Evolutionary conservation across 2,797 vertebrate genomes (phyloP).

Genomic region (Phylloscopus collybita): DNA sequence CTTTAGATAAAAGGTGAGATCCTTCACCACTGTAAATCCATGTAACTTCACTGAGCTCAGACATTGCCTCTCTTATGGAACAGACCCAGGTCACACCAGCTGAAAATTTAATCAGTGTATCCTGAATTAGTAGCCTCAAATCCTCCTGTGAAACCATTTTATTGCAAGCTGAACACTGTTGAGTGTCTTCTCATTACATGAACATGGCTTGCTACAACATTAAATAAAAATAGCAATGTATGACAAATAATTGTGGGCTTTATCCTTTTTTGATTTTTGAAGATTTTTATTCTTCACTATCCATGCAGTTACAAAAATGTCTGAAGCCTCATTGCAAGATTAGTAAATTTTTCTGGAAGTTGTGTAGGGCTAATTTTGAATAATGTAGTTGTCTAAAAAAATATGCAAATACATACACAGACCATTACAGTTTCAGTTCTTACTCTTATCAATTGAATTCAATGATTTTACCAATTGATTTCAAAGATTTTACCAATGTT

Average conservation of each 20-base stretch:
- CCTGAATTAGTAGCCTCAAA: neutral
- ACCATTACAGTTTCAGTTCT: neutral
- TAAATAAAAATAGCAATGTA: neutral
- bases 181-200: neutral
- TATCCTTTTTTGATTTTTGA: neutral
- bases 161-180: neutral
- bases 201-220: neutral
- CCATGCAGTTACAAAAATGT: neutral
- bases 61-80: neutral
- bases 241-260: neutral
- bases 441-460: neutral
- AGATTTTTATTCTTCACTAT: neutral
- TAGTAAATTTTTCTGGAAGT: slow-evolving; percentile 3
- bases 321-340: neutral
- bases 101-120: neutral
- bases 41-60: neutral
- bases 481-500: neutral
- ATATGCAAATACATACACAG: neutral
- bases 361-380: neutral
- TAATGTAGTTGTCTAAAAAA: neutral
- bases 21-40: neutral
- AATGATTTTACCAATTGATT: neutral
- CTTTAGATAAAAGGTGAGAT: neutral
- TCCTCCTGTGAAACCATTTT: neutral
- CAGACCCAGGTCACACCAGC: neutral